phyloP scores from a whole-genome alignment of 2,113 vertebrate genomes.

The Sarotherodon lohbergeri region DNA sequence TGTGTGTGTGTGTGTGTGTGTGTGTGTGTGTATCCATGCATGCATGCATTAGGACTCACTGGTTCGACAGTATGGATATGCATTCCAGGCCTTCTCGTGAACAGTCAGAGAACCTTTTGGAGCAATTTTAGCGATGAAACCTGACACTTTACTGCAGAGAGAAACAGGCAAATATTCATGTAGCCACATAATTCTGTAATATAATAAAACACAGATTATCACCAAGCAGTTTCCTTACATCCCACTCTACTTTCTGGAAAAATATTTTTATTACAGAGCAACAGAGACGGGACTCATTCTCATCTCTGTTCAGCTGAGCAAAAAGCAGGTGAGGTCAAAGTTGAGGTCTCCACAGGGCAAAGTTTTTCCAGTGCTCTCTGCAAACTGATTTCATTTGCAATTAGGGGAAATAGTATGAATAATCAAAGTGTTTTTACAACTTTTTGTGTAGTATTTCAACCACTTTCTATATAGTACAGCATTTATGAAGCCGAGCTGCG shows the following conservation, averaged over 20 bases:
- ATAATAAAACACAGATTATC: neutral
- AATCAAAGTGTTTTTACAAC: neutral
- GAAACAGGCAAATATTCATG: constrained; percentile 3
- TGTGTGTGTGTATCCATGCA: too few relatives aligned
- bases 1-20: too few relatives aligned
- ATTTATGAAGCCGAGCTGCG: neutral
- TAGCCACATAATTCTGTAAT: neutral
- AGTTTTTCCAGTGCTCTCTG: neutral
- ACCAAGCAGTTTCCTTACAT: neutral
- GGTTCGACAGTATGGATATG: constrained; percentile 95
- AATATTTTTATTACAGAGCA: neutral
- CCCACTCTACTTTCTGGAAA: neutral
- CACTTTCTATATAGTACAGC: neutral
- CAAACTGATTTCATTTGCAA: neutral
- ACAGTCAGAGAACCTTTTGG: constrained; percentile 86
- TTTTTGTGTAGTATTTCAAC: neutral
- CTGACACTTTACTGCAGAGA: constrained; percentile 86
- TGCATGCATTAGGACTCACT: constrained; percentile 67
- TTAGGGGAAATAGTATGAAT: neutral
- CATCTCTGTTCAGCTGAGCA: neutral
- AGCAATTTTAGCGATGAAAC: constrained; percentile 80
- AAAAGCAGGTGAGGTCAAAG: neutral
- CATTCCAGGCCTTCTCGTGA: constrained; percentile 96
- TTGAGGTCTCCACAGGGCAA: neutral
- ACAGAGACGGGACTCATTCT: neutral